Evolutionary conservation across 2,888 invertebrate genomes (phyloP), one percentile per base, ranked within the genome.

Genomic region (Belgica antarctica): DNA sequence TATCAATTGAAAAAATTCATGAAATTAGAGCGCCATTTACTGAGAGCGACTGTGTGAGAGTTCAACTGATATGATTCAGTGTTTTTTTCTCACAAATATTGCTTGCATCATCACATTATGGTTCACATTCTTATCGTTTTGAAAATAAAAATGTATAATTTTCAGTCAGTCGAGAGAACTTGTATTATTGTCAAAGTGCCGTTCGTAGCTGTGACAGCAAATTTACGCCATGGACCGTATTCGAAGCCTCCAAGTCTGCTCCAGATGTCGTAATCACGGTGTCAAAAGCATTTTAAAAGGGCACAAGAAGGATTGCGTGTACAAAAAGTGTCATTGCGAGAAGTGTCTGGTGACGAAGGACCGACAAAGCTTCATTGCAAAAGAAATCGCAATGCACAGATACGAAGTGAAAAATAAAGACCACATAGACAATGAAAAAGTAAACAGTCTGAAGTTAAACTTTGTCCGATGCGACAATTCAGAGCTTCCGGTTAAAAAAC

Each of bases 311-410:
- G 10, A 5, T 10, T 68, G 68, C 25, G 7, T n/a, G n/a, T 68
- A 57, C 10, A 25, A 24, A 4, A 2, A 19, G 10, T 68, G 68
- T 24, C 3, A 2, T 7, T 68, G 68, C 27, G 15, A 31, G 2
- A 52, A 57, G 17, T 68, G 68, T 57, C 28, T 8, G 4, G 57
- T 47, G 28, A 68, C 68, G 8, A 52, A 19, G 12, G 22, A 25
- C n/a, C 19, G 68, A 17, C 68, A 68, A 68, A 28, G 47, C 10
- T 68, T 28, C 46, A 68, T 68, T 1, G 68, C 68, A 2, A 52
- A 31, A 22, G 68, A 68, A 47, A 68, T 68, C 52, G 57, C 57
- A 31, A 46, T 68, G 47, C 68, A 68, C n/a, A 10, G 68, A 22
- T 28, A 68, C 7, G 25, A 47, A 3, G 8, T 34, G 28, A 47